phyloP scores from a whole-genome alignment of 2,113 vertebrate genomes.

The Sinocyclocheilus grahami region DNA sequence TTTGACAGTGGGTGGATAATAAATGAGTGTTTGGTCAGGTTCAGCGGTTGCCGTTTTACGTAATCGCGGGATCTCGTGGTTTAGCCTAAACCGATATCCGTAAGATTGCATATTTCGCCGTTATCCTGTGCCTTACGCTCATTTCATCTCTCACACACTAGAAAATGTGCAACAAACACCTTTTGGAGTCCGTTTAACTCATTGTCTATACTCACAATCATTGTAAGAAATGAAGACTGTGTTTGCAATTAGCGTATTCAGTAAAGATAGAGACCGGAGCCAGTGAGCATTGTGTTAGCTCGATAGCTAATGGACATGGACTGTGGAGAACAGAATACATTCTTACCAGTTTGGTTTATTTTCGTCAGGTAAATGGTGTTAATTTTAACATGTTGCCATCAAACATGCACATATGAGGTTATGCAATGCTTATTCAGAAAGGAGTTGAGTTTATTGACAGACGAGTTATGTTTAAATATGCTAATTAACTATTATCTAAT shows the following conservation, averaged over 20 bases:
- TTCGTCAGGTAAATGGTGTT: not conserved
- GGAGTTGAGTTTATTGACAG: not conserved
- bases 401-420: not conserved
- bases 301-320: not conserved
- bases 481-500: not conserved
- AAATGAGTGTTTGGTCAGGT: not conserved
- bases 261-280: not conserved
- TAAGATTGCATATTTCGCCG: not conserved
- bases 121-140: not conserved
- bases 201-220: not conserved
- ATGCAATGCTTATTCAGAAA: not conserved
- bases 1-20: not conserved
- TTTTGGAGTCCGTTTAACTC: not conserved
- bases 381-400: not conserved
- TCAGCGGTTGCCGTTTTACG: not conserved
- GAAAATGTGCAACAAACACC: not conserved
- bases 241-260: not conserved
- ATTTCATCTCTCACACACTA: not conserved
- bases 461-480: not conserved
- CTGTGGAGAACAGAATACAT: not conserved
- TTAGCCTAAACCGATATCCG: not conserved
- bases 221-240: not conserved
- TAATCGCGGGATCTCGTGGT: constrained; percentile 30
- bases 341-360: not conserved
- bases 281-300: not conserved